A percentile compares a stretch with the other conserved stretches of the same genome.
Evolutionary conservation across 1,140 invertebrate species (phyloP).

Genomic region (Zaprionus gabonicus): DNA sequence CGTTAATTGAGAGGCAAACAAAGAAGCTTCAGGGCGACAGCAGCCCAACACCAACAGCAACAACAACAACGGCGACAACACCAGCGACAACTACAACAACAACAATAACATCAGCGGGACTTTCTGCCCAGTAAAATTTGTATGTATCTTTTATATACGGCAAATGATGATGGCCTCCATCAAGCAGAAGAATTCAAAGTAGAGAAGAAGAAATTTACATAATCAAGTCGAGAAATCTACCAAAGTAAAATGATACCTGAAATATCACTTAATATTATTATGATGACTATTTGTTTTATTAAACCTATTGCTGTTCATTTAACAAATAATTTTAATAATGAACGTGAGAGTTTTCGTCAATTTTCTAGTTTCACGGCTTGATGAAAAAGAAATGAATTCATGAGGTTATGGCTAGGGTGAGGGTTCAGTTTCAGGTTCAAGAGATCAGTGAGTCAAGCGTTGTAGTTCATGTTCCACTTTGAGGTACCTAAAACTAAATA

Average conservation of each 20-base stretch:
- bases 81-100: conserved; percentile 1
- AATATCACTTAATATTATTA: background rate
- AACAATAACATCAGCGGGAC: conserved; percentile 1
- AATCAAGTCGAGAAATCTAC: background rate
- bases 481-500: background rate
- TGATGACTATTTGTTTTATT: background rate
- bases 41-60: conserved; percentile 13
- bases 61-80: conserved; percentile 16
- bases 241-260: background rate
- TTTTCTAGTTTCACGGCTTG: background rate
- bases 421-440: conserved; percentile 1
- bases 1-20: conserved; percentile 35
- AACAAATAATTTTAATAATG: background rate
- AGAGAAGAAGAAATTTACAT: background rate
- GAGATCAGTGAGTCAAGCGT: conserved; percentile 9
- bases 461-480: conserved; percentile 1
- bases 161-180: conserved; percentile 7
- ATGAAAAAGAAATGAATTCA: background rate
- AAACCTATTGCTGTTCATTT: conserved; percentile 4
- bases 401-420: background rate
- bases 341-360: background rate
- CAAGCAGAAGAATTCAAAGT: conserved; percentile 35
- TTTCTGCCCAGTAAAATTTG: conserved; percentile 28
- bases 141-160: conserved; percentile 1
- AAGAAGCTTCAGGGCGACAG: conserved; percentile 26